Evolutionary conservation across 2,797 vertebrate species (phyloP).

Genomic region (Galago senegalensis): DNA sequence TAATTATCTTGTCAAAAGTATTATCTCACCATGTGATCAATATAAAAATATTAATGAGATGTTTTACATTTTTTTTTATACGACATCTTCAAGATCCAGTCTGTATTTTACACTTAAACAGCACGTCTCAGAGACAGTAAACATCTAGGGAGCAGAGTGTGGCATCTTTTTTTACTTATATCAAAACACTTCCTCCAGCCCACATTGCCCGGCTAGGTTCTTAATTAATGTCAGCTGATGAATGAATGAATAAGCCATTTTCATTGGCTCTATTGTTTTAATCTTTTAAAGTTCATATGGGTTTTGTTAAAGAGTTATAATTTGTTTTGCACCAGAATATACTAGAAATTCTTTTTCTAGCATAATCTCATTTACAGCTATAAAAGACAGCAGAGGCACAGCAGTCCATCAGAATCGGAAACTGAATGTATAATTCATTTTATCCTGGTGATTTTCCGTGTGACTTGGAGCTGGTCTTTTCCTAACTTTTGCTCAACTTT

Average conservation of each 20-base stretch:
- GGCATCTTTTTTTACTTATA: background rate
- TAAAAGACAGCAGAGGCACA: background rate
- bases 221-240: background rate
- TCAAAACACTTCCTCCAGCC: background rate
- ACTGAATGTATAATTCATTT: background rate
- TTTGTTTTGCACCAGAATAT: constrained; percentile 4
- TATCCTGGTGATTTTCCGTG: background rate
- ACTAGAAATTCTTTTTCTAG: constrained; percentile 16
- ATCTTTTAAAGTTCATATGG: constrained; percentile 20
- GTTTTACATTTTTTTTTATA: background rate
- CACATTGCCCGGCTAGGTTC: background rate
- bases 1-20: constrained; percentile 10
- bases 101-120: background rate
- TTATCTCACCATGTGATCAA: constrained; percentile 5
- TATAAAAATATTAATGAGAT: constrained; percentile 42
- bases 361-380: background rate
- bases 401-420: background rate
- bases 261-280: background rate
- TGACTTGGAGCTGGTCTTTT: background rate
- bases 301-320: constrained; percentile 31
- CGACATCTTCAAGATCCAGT: background rate
- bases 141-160: background rate
- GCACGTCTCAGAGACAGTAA: background rate
- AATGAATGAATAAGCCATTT: background rate
- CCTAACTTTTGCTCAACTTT: background rate